Base-by-base conservation (phyloP, 2,797 vertebrate species). In the Tarsius wallacei region DNA sequence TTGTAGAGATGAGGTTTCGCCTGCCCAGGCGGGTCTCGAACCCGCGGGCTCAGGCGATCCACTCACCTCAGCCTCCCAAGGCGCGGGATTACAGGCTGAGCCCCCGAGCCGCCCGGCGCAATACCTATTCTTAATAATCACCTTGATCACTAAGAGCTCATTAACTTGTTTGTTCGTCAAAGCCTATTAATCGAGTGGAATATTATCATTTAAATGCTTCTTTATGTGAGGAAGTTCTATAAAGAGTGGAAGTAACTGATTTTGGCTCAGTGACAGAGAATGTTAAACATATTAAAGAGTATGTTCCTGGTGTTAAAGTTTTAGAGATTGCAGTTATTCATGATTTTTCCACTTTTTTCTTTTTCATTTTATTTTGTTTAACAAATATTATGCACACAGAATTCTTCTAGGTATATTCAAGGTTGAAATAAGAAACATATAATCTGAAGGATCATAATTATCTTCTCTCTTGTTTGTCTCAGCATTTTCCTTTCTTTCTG, bases 401-500 rank as follows among this genome's bases (percentile, higher is more conserved):
- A 78, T 85, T 93, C 47, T 76, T 1, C 42, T 78, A 83, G n/a
- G 21, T 51, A 33, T 42, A 80, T 78, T 86, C 21, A 83, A 15
- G 82, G 17, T 22, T 7, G 63, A 89, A 77, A 63, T 82, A 42
- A 94, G 64, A 78, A 94, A 78, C 14, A 73, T 26, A 26, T 17
- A 15, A n/a, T 83, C n/a, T 84, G 16, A 51, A 68, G 28, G 10
- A 49, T 90, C 64, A 31, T 80, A 1, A 3, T 16, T 84, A 33
- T 53, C 14, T 68, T 81, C 28, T 87, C 33, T 55, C 57, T 91
- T 86, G 14, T 83, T 93, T 88, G 63, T 66, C 21, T 89, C 53
- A 12, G 63, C 28, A 55, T 70, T 91, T 96, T 55, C 57, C n/a
- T 90, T 78, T 21, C 77, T 77, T 96, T 77, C 31, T 95, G 17